Base-by-base conservation (phyloP, 2,888 invertebrate species). In the Cerastis leucographa region DNA sequence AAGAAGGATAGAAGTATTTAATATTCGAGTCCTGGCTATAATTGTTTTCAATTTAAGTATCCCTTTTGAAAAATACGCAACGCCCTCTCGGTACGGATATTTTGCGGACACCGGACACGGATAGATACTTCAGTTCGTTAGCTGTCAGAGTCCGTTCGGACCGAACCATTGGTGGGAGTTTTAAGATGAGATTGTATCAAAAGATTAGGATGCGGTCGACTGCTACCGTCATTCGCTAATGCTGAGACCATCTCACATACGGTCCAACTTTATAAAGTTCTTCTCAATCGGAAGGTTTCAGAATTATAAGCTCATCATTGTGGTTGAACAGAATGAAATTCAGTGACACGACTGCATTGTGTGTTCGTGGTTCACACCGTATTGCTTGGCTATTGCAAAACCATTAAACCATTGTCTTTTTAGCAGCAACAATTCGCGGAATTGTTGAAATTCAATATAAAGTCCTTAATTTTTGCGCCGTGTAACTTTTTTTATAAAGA, bases 1-100 rank as follows among this genome's bases (percentile, higher is more conserved):
- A 2, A 25, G 68, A 69, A 49, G 51, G 46, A 74, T 67, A 54
- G 67, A 66, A 64, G 61, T 35, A 9, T 62, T 64, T 61, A 61
- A 17, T 6, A 69, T 59, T 59, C 5, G 59, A 19, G 40, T 72
- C 54, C 80, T 42, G 44, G 29, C 19, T 42, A 0, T 56, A 54
- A 64, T 70, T 77, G 46, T 79, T 64, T 77, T 64, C 51, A 64
- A 44, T 64, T n/a, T n/a, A n/a, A n/a, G 42, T n/a, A n/a, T 29
- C 42, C 29, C 19, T 19, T 51, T 70, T 76, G 51, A 0, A 14
- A 14, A 71, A 14, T n/a, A 29, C 40, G 19, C 7, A 67, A 35
- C 17, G 74, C 49, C 56, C n/a, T 11, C 14, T 8, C 17, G 3
- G 7, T 14, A 56, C 14, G 14, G 9, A 59, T 17, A 29, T 59